These are phyloP conservation scores for Balaeniceps rex DNA, from an alignment of 2,113 vertebrate species.

Conservation along the genomic window DNA sequence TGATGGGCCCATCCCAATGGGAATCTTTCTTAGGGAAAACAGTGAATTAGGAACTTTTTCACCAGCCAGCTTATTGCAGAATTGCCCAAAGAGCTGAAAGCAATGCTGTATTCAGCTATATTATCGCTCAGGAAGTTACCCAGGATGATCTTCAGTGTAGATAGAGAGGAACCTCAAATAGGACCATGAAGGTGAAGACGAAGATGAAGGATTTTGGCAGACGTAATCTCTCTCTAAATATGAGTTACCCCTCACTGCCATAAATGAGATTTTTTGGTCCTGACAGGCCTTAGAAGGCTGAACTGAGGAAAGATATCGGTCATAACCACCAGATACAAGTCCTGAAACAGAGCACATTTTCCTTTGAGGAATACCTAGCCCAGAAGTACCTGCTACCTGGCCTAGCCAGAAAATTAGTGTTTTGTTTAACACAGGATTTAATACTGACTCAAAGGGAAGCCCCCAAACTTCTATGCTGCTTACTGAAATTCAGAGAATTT, in stretches of 20 bases:
- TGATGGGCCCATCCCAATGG: neutral
- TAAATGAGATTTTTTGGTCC: neutral
- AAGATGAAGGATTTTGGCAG: neutral
- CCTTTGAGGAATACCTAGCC: neutral
- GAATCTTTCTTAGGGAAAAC: neutral
- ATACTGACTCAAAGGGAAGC: neutral
- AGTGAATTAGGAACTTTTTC: neutral
- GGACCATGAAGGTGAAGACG: neutral
- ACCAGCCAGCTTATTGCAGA: neutral
- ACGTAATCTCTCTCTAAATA: neutral
- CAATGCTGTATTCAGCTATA: neutral
- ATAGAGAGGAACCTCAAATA: neutral
- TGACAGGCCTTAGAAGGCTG: neutral
- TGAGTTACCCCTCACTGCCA: neutral
- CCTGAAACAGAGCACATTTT: neutral
- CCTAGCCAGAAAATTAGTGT: neutral
- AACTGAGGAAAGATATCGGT: neutral
- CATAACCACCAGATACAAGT: neutral
- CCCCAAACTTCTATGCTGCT: neutral
- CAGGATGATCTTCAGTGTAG: neutral
- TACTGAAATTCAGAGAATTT: neutral
- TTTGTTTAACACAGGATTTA: neutral
- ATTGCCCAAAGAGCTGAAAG: neutral
- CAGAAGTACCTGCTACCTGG: neutral
- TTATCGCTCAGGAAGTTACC: neutral